These are phyloP conservation scores for Aldrovandia affinis DNA, from an alignment of 2,797 vertebrate genomes.

Conservation along the genomic window DNA sequence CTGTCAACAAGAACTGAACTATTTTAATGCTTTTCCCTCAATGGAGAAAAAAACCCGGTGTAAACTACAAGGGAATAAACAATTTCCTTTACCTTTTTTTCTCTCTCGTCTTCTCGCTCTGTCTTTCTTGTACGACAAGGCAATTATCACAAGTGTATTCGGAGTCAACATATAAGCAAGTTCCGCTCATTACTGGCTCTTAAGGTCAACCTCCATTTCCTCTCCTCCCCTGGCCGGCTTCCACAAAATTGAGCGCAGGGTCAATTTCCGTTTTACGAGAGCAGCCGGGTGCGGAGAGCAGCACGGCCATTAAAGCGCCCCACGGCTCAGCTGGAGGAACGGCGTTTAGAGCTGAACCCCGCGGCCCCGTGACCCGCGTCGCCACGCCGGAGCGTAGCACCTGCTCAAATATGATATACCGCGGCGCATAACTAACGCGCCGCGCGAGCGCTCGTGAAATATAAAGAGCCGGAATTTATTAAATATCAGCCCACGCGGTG, in stretches of 20 bases:
- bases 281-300: neutral
- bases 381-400: slow-evolving; percentile 11
- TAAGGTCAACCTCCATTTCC: neutral
- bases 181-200: neutral
- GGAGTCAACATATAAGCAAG: neutral
- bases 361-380: neutral
- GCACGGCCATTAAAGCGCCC: neutral
- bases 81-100: neutral
- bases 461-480: slow-evolving; percentile 44
- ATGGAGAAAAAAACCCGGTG: neutral
- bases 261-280: slow-evolving; percentile 16
- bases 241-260: slow-evolving; percentile 4
- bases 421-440: slow-evolving; percentile 39
- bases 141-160: neutral
- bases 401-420: slow-evolving; percentile 36
- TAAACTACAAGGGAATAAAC: neutral
- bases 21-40: neutral
- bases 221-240: neutral
- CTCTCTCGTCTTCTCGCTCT: neutral
- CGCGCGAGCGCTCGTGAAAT: slow-evolving; percentile 42
- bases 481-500: slow-evolving; percentile 28
- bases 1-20: neutral
- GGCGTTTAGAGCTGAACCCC: neutral
- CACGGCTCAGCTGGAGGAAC: neutral
- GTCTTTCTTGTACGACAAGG: slow-evolving; percentile 2